Percentiles rank a stretch among this genome's conserved stretches.
phyloP scores from a whole-genome alignment of 2,113 vertebrate species.

The Phocoena sinus region DNA sequence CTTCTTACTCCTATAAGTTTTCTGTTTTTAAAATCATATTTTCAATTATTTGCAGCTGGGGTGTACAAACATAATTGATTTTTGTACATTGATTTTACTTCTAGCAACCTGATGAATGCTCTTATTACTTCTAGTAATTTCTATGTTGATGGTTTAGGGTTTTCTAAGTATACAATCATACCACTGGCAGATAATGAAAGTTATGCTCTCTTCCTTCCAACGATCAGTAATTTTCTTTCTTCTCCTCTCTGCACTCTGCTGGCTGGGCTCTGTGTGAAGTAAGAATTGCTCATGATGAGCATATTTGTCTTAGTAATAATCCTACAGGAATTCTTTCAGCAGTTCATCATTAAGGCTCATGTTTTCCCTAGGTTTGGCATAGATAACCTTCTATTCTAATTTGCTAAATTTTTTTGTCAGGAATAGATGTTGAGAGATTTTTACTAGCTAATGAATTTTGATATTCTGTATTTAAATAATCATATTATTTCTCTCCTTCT shows the following conservation, averaged over 20 bases:
- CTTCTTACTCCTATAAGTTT: background rate
- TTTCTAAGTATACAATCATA: background rate
- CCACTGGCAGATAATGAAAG: background rate
- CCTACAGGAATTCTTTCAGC: background rate
- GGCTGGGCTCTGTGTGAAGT: background rate
- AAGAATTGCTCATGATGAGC: accelerated
- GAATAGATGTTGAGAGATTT: background rate
- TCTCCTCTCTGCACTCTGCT: background rate
- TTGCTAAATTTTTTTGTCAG: background rate
- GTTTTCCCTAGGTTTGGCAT: background rate
- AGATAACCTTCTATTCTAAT: background rate
- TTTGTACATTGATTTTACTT: background rate
- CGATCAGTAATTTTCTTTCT: background rate
- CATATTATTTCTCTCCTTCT: background rate
- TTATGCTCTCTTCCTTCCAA: background rate
- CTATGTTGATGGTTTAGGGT: background rate
- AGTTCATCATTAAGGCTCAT: background rate
- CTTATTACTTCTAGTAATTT: background rate
- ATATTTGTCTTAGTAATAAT: background rate
- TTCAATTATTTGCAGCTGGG: background rate
- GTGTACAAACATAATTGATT: background rate
- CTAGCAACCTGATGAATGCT: background rate
- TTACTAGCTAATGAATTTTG: background rate
- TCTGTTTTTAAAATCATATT: background rate
- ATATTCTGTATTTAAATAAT: background rate